Evolutionary conservation across 2,888 invertebrate species (phyloP).

Genomic region (Cataglyphis cursor): DNA sequence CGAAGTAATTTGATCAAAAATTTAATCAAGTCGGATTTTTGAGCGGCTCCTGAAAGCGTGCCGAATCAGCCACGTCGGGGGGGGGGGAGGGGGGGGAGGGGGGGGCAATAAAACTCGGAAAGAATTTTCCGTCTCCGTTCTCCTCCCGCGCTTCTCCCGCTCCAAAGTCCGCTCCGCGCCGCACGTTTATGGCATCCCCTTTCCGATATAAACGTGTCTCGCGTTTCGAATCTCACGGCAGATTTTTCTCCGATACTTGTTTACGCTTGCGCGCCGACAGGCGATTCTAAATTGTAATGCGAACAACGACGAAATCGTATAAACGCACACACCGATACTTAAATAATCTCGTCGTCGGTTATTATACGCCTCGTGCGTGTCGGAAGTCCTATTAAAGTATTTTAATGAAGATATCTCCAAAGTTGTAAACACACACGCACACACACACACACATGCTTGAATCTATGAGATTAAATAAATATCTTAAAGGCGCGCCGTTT

Average conservation of each 20-base stretch:
- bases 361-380: conserved; percentile 39
- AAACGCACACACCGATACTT: conserved; percentile 6
- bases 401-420: conserved; percentile 37
- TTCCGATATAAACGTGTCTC: conserved; percentile 60
- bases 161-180: conserved; percentile 34
- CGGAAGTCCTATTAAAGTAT: conserved; percentile 27
- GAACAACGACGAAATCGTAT: not conserved
- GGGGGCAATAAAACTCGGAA: conserved; percentile 83
- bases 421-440: not conserved
- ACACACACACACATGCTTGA: not conserved
- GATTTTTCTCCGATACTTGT: conserved; percentile 40
- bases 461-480: conserved; percentile 13
- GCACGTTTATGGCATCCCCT: conserved; percentile 64
- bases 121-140: conserved; percentile 71
- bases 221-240: conserved; percentile 47
- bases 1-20: conserved; percentile 87
- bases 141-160: conserved; percentile 33
- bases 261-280: conserved; percentile 27
- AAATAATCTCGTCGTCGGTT: conserved; percentile 42
- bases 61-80: conserved; percentile 82
- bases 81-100: rapidly evolving
- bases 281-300: conserved; percentile 59
- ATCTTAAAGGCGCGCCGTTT: not conserved
- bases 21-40: conserved; percentile 87
- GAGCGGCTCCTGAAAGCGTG: conserved; percentile 82